Evolutionary conservation across 2,888 invertebrate genomes (phyloP), one percentile per base, ranked within the genome.

Genomic region (Axea sp.): DNA sequence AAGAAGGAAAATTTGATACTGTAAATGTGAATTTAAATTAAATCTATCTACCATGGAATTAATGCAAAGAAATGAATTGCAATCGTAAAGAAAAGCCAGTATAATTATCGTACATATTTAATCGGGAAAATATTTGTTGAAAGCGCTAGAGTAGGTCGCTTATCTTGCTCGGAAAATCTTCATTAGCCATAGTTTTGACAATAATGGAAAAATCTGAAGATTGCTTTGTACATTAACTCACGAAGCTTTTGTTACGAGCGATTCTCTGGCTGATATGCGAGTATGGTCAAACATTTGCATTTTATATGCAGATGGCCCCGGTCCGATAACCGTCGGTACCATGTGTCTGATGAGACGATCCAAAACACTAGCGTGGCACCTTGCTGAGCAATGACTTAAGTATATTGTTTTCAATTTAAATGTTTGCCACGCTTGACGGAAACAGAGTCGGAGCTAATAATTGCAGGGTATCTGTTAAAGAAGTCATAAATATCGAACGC

Each of bases 231-330:
- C 22, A 62, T 62, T 37, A 62, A 31, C 33, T 53, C 71, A 28
- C 49, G 28, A 28, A 49, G 64, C 71, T 57, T 72, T 72, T 49
- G 64, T 64, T 64, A 24, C 49, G 49, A 28, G 35, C 39, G 64
- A 64, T 72, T 41, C 39, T 3, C 35, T 8, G 43, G 31, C 45
- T 49, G 75, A 73, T 71, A 68, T 17, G 62, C 65, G 62, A 60
- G 47, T 67, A 35, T 60, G 53, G 41, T 59, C 55, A 60, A 67
- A 51, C 73, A 80, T 80, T 80, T 77, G 78, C 78, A 78, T 80
- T 79, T 77, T 73, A 73, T 73, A 72, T 74, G 74, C 78, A 79
- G 78, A 80, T 80, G 80, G 78, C 71, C 77, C 59, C 47, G 43
- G 49, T 49, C 60, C 72, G 72, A 76, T 75, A 71, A 69, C 37